These are phyloP conservation scores for Masnerella sp. DNA, from an alignment of 2,888 invertebrate species.

Conservation along the genomic window DNA sequence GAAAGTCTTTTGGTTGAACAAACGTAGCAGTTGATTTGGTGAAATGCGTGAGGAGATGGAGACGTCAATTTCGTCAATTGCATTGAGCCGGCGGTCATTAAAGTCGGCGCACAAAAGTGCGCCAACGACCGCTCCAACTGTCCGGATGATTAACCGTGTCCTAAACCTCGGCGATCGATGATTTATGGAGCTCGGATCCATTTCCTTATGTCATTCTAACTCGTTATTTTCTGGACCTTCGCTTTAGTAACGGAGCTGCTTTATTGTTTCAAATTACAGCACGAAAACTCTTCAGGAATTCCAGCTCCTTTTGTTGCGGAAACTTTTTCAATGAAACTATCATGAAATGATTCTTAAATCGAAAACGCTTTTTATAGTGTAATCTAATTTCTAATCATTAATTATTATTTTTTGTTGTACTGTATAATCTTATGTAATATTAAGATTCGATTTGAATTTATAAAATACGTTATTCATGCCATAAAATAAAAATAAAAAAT, in stretches of 20 bases:
- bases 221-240: constrained; percentile 8
- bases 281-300: not conserved
- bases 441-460: too few species aligned
- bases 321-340: not conserved
- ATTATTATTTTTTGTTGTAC: too few species aligned
- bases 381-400: too few species aligned
- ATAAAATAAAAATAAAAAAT: too few species aligned
- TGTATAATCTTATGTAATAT: too few species aligned
- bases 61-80: constrained; percentile 61
- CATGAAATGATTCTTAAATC: too few species aligned
- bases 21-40: constrained; percentile 16
- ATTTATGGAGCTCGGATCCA: constrained; percentile 31
- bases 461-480: too few species aligned
- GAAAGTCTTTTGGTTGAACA: constrained; percentile 1
- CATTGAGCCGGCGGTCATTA: constrained; percentile 68
- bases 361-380: too few species aligned
- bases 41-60: constrained; percentile 22
- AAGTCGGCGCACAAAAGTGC: constrained; percentile 60
- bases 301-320: too few species aligned
- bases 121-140: constrained; percentile 28
- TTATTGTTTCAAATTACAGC: constrained; percentile 2
- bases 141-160: constrained; percentile 37
- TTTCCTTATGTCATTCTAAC: constrained; percentile 43
- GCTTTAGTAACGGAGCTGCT: not conserved
- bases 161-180: constrained; percentile 45